Evolutionary conservation across 2,797 vertebrate species (phyloP).

Genomic region (Melanotaenia pygmaea): DNA sequence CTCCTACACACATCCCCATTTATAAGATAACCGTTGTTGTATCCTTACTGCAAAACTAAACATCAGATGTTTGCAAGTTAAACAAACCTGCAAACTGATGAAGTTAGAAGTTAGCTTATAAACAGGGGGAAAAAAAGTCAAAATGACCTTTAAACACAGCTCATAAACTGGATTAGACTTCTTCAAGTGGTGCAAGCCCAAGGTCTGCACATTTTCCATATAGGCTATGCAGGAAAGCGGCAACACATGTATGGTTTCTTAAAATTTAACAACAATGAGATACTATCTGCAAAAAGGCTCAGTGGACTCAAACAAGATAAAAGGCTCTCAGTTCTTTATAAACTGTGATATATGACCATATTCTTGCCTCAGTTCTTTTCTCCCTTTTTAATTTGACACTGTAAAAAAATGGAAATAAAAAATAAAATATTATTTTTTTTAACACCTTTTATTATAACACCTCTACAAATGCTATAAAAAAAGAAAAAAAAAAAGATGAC

Average conservation of each 20-base stretch:
- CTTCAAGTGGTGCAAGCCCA: neutral
- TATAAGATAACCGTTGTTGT: neutral
- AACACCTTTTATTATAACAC: too few species aligned
- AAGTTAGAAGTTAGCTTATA: too few species aligned
- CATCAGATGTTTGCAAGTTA: too few species aligned
- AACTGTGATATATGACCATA: neutral
- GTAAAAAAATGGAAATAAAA: neutral
- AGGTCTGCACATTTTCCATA: too few species aligned
- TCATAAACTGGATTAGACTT: neutral
- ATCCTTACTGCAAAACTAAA: neutral
- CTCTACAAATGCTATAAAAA: neutral
- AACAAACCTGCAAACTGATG: neutral
- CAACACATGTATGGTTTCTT: neutral
- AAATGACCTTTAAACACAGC: neutral
- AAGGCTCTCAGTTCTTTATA: neutral
- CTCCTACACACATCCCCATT: too few species aligned
- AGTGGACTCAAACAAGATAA: neutral
- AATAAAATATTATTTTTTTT: too few species aligned
- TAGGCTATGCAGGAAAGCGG: neutral
- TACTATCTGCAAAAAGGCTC: neutral
- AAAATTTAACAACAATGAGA: neutral
- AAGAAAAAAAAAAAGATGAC: too few species aligned
- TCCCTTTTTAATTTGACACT: neutral
- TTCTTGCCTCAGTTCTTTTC: neutral
- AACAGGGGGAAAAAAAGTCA: neutral